Conservation (phyloP, 2,797 vertebrate genomes). For the Chelmon rostratus region DNA sequence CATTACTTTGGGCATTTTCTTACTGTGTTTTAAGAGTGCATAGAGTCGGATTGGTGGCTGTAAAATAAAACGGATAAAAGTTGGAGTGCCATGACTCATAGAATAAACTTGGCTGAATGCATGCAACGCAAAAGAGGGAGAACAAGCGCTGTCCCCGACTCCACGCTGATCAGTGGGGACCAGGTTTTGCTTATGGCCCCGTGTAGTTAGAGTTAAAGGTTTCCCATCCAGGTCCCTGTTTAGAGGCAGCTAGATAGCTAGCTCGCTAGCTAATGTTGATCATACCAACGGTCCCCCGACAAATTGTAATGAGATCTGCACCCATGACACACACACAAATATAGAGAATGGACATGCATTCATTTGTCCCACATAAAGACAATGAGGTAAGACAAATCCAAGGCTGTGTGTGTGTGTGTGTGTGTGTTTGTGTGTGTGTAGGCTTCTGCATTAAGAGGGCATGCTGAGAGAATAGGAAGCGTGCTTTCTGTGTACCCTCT, state of each 20-base stretch:
- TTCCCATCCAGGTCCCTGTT: no score
- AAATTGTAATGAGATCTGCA: no score
- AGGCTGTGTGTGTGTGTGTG: constrained; percentile 31
- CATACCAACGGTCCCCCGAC: no score
- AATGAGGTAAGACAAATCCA: constrained; percentile 57
- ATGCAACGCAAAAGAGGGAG: background rate
- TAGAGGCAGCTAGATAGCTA: no score
- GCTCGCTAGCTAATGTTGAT: no score
- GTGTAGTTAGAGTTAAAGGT: no score
- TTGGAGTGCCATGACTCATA: background rate
- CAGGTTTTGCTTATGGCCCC: no score
- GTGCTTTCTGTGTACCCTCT: constrained; percentile 67
- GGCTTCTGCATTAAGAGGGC: constrained; percentile 58
- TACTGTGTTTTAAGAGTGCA: background rate
- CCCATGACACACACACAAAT: constrained; percentile 5
- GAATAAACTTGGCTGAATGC: no score
- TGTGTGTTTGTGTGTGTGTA: constrained; percentile 33
- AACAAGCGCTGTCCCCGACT: no score
- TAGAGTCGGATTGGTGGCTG: background rate
- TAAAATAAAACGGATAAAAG: constrained; percentile 1
- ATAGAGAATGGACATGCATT: constrained; percentile 26
- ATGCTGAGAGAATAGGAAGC: constrained; percentile 76
- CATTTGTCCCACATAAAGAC: constrained; percentile 64
- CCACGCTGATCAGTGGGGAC: no score
- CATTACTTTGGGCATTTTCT: constrained; percentile 2